Evolutionary conservation across 2,888 invertebrate species (phyloP), one percentile per base, ranked within the genome.

Genomic region (Neoscelio sp.): DNA sequence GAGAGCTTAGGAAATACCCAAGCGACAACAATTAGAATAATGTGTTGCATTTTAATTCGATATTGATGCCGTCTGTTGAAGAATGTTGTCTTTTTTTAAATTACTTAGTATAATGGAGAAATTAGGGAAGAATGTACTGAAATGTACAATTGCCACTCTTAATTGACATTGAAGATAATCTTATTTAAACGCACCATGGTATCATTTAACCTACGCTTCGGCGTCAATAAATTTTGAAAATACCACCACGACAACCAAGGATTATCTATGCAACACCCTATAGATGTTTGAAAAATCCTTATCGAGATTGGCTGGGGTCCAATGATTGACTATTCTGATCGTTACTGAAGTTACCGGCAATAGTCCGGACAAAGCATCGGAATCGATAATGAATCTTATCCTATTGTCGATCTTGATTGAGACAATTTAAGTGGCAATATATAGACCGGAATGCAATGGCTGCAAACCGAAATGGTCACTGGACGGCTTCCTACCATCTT

Each of bases 371-470:
- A 65, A 67, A 52, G 52, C 58, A 12, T 1, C 2, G 2, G 46
- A 67, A 67, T 75, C 52, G 44, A 68, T 75, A 62, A 62, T 62
- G 52, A 75, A 26, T 75, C 38, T 67, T 20, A 28, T 17, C 26
- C 44, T 18, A 60, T 54, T 60, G 62, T 75, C 40, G 67, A 46
- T 52, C 18, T 46, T 75, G 62, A 68, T 68, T 75, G 52, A 42
- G 15, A 62, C 42, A 46, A 17, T 52, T 54, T 35, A 68, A 60
- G 38, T 35, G 62, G 35, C 23, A 8, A 20, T 10, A 40, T 7
- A 10, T n/a, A 38, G 30, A 30, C 17, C 38, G 28, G 42, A 30
- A 52, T 44, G 62, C 42, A 44, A 52, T 52, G 54, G 38, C 17
- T 42, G 52, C 33, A 2, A 33, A 48, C 50, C 48, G 48, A 35